phyloP scores from a whole-genome alignment of 64 coral and sea anemone species.

The Astreopora myriophthalma region DNA sequence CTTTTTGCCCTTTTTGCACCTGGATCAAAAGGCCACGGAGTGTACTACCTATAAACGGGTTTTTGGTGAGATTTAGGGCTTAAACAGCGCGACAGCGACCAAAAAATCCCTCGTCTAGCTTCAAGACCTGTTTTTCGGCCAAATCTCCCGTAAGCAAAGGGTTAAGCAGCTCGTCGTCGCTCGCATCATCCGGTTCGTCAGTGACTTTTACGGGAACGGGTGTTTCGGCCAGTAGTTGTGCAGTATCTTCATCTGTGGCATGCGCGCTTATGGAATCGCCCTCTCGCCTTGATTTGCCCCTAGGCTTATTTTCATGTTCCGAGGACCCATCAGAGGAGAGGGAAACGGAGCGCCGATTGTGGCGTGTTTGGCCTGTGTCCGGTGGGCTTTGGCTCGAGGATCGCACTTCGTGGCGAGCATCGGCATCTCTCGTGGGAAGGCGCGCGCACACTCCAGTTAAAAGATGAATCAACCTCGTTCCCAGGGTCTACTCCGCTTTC shows the following conservation, averaged over 20 bases:
- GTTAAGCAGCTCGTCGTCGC: too few species aligned
- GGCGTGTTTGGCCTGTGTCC: background rate
- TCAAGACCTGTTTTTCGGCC: too few species aligned
- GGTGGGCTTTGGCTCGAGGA: background rate
- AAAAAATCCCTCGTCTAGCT: too few species aligned
- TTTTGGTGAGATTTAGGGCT: too few species aligned
- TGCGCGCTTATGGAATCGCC: background rate
- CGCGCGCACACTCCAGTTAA: background rate
- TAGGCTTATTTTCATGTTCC: background rate
- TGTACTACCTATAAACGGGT: too few species aligned
- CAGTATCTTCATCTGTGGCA: constrained; percentile 30
- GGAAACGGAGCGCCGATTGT: background rate
- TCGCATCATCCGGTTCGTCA: too few species aligned
- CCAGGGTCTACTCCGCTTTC: background rate
- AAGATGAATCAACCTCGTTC: background rate
- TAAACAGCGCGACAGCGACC: too few species aligned
- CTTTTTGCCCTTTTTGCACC: too few species aligned
- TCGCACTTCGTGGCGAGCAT: background rate
- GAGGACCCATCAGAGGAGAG: background rate
- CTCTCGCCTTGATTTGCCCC: background rate
- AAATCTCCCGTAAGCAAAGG: too few species aligned
- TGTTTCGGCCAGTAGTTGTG: background rate
- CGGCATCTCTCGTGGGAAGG: background rate
- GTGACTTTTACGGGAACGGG: too few species aligned
- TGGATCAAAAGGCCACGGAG: too few species aligned